Percentiles rank a stretch among this genome's conserved stretches.
phyloP scores from a whole-genome alignment of 2,797 vertebrate species.

The Enteromius trimaculatus region DNA sequence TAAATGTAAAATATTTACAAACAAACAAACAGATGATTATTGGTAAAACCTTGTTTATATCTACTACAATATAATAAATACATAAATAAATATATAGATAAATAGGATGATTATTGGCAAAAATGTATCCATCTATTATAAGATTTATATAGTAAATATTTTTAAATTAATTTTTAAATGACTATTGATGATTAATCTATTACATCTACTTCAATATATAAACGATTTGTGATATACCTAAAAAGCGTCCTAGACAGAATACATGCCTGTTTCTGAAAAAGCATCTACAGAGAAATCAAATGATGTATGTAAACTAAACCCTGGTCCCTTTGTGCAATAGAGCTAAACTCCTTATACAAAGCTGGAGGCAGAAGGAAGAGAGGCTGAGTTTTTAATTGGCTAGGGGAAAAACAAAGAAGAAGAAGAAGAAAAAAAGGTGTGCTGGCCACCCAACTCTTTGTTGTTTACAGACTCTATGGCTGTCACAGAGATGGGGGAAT shows the following conservation, averaged over 20 bases:
- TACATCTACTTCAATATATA: background rate
- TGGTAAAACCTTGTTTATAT: background rate
- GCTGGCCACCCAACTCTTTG: background rate
- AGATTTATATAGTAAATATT: background rate
- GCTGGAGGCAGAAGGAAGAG: background rate
- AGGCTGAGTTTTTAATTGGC: background rate
- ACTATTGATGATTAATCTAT: background rate
- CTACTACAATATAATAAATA: background rate
- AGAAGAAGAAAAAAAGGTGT: background rate
- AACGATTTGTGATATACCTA: background rate
- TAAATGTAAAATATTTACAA: background rate
- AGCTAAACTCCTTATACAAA: background rate
- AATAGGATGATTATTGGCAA: background rate
- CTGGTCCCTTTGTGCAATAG: background rate
- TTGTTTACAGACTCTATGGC: constrained; percentile 2
- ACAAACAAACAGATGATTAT: background rate
- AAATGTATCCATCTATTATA: background rate
- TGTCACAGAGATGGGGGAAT: background rate
- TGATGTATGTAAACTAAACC: background rate
- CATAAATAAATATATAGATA: background rate
- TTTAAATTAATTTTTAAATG: background rate
- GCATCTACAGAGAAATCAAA: background rate
- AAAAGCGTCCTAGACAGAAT: background rate
- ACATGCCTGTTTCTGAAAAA: background rate
- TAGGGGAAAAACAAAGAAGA: background rate